Conservation (phyloP, 2,113 vertebrate genomes). For the Chaetorhynchus papuensis region DNA sequence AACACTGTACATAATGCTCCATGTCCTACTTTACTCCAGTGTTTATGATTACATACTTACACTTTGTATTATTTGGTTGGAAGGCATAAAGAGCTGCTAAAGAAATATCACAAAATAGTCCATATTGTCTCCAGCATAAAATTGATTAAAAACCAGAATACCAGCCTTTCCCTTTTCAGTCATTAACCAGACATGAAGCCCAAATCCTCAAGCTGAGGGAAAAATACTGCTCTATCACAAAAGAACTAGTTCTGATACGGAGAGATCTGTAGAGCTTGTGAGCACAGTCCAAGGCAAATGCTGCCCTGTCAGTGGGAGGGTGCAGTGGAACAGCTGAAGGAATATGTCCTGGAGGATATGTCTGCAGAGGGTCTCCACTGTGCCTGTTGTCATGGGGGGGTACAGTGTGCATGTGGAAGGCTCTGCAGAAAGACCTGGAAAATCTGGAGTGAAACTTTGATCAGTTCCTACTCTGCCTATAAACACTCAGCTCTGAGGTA, state of each 20-base stretch:
- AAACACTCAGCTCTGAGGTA: not conserved
- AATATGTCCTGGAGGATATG: not conserved
- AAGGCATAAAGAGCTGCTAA: not conserved
- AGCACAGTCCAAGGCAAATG: not conserved
- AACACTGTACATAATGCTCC: not conserved
- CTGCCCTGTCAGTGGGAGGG: not conserved
- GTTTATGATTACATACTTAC: not conserved
- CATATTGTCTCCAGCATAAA: not conserved
- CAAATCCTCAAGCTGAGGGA: not conserved
- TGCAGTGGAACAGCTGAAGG: not conserved
- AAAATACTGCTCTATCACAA: not conserved
- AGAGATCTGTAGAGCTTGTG: not conserved
- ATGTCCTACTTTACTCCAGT: not conserved
- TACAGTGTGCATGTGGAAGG: not conserved
- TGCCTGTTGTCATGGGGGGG: not conserved
- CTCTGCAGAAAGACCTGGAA: not conserved
- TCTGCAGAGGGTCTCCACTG: not conserved
- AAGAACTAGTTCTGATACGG: not conserved
- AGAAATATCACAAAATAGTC: not conserved
- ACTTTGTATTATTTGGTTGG: not conserved
- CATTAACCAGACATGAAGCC: not conserved
- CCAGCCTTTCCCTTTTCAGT: not conserved
- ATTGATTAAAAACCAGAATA: not conserved
- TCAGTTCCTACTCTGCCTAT: not conserved
- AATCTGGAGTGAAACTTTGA: not conserved